Base-by-base conservation (phyloP, 2,797 vertebrate genomes). In the Sciurus vulgaris region DNA sequence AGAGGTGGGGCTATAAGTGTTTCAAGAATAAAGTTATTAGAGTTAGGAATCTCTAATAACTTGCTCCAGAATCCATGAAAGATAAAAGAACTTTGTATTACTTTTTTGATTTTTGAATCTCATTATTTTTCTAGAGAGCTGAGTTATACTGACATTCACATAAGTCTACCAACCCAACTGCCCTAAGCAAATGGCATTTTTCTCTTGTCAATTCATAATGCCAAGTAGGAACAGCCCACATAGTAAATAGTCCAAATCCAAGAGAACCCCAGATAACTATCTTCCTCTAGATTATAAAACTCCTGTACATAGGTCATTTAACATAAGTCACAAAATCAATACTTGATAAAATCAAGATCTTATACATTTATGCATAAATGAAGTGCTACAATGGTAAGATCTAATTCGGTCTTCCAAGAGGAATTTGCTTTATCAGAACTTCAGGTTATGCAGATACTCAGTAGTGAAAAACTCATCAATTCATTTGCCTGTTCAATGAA, bases 391-490 rank as follows among this genome's bases (percentile, higher is more conserved):
- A 70, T 74, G n/a, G 41, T 17, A 73, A 70, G 11, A 44, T 33
- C 26, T 93, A 65, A 93, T 26, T 83, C 20, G 63, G 81, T 88
- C 89, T 97, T 59, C 70, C 26, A 94, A 70, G 26, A 94, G 56
- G 18, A 47, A 93, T 38, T 65, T 82, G 7, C 13, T 76, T 79
- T 74, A 90, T 74, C 44, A 93, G 73, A 92, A 95, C 11, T 83
- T 93, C 26, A 67, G 20, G 26, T 73, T 86, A 69, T 82, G 70
- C 2, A 94, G 54, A 77, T 49, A 56, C 22, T 65, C 38, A 91
- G 26, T 72, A 86, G 76, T 35, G 12, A 94, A 89, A 41, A 49
- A 24, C 9, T 30, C 38, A 70, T 17, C 38, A 44, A 67, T 94
- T 84, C 61, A 74, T 82, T 92, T 92, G 24, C 24, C 33, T 24